Evolutionary conservation across 2,888 invertebrate species (phyloP).

Genomic region (Hypolimnas misippus): DNA sequence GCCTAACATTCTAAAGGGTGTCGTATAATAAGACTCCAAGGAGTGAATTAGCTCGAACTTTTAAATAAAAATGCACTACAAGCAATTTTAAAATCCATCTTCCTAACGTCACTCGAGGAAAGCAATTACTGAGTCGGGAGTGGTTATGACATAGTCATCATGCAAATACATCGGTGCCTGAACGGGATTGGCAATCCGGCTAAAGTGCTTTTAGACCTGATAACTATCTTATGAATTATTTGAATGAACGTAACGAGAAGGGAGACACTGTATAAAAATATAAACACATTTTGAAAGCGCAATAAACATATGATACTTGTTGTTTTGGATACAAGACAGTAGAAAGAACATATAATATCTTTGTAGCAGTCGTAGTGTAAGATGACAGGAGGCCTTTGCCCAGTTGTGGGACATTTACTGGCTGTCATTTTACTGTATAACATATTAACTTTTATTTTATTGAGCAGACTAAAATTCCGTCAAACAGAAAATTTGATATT

Average conservation of each 20-base stretch:
- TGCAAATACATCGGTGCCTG: constrained; percentile 61
- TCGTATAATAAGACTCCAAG: not conserved
- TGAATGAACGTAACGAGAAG: constrained; percentile 15
- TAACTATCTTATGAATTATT: constrained; percentile 71
- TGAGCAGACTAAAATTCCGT: too few relatives aligned
- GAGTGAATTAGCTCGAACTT: constrained; percentile 10
- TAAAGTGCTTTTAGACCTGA: constrained; percentile 67
- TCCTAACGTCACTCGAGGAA: constrained; percentile 46
- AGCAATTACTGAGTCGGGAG: constrained; percentile 61
- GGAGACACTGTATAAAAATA: constrained; percentile 13
- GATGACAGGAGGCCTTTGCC: too few relatives aligned
- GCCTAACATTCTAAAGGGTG: not conserved
- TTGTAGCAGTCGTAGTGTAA: too few relatives aligned
- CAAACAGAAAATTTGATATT: too few relatives aligned
- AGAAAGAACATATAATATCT: too few relatives aligned
- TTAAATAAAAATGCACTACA: constrained; percentile 24
- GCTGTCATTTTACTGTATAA: too few relatives aligned
- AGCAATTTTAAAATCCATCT: constrained; percentile 55
- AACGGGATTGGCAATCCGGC: constrained; percentile 66
- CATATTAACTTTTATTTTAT: too few relatives aligned
- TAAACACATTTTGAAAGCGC: not conserved
- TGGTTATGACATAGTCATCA: constrained; percentile 65
- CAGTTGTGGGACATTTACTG: too few relatives aligned
- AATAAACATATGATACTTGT: constrained; percentile 29
- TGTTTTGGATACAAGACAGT: too few relatives aligned